Evolutionary conservation across 2,888 invertebrate genomes (phyloP).

Genomic region (Dryomyza anilis): DNA sequence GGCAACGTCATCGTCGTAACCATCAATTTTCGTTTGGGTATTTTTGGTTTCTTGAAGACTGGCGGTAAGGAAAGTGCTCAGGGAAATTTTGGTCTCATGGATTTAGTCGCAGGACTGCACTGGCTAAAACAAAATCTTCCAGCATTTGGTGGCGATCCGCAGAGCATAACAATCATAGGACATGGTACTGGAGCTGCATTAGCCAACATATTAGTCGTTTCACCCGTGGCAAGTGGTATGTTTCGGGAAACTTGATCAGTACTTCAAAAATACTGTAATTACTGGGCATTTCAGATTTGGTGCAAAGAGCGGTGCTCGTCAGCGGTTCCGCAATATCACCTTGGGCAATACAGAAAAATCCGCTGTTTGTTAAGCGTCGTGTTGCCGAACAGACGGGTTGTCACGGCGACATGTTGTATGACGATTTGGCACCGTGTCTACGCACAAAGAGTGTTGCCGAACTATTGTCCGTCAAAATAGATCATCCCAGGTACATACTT

Average conservation of each 20-base stretch:
- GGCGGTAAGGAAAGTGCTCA: constrained; percentile 87
- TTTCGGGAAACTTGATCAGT: background rate
- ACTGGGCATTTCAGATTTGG: constrained; percentile 71
- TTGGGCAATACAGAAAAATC: constrained; percentile 88
- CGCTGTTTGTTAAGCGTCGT: constrained; percentile 77
- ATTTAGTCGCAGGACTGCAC: constrained; percentile 91
- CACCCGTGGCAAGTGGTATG: constrained; percentile 91
- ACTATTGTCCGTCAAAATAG: constrained; percentile 74
- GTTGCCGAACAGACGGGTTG: constrained; percentile 85
- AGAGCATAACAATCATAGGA: constrained; percentile 91
- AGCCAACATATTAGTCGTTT: constrained; percentile 93
- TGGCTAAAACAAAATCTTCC: constrained; percentile 96
- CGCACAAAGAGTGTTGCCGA: constrained; percentile 78
- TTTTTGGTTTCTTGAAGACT: constrained; percentile 88
- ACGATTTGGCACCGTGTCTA: constrained; percentile 84
- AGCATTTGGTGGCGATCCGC: constrained; percentile 93
- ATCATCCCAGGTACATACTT: constrained; percentile 72
- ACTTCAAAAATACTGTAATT: background rate
- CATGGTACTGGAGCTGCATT: constrained; percentile 96
- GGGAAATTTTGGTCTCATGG: constrained; percentile 91
- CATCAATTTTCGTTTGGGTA: constrained; percentile 88
- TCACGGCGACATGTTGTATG: constrained; percentile 79
- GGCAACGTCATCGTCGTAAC: constrained; percentile 89
- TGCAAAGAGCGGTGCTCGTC: constrained; percentile 84
- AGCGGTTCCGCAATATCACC: constrained; percentile 91